Conservation (phyloP, 2,888 invertebrate genomes). For the Campopleginae sp. region DNA sequence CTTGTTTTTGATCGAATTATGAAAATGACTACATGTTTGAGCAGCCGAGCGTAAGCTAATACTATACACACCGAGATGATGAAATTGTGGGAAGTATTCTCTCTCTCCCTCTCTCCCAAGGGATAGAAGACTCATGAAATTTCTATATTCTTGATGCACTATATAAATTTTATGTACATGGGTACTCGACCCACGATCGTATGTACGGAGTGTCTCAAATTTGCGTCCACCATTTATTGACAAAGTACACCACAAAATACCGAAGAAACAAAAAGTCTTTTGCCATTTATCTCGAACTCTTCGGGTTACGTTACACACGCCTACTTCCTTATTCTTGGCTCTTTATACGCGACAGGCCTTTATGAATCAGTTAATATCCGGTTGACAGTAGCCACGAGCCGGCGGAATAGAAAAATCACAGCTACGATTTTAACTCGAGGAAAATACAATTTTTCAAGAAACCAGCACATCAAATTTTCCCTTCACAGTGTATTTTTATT, state of each 20-base stretch:
- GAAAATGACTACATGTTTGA: slow-evolving; percentile 45
- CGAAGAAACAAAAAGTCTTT: not conserved
- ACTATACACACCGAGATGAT: slow-evolving; percentile 15
- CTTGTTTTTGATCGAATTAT: slow-evolving; percentile 55
- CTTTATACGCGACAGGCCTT: not conserved
- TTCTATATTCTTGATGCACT: slow-evolving; percentile 47
- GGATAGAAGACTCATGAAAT: slow-evolving; percentile 60
- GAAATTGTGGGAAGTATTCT: slow-evolving; percentile 21
- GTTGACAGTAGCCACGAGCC: not conserved
- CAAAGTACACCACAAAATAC: not conserved
- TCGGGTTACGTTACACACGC: not conserved
- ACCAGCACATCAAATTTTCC: too few relatives aligned
- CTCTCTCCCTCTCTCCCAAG: slow-evolving; percentile 47
- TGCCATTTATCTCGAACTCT: not conserved
- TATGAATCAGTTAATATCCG: not conserved
- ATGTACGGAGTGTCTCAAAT: slow-evolving; percentile 1
- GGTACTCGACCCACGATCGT: not conserved
- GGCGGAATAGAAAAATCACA: too few relatives aligned
- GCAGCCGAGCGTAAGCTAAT: slow-evolving; percentile 17
- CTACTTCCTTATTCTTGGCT: not conserved
- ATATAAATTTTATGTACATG: not conserved
- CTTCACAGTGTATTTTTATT: too few relatives aligned
- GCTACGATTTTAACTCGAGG: too few relatives aligned
- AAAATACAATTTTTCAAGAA: too few relatives aligned
- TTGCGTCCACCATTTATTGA: not conserved